These are phyloP conservation scores for Engraulis encrasicolus DNA, from an alignment of 2,113 vertebrate species.

Conservation along the genomic window DNA sequence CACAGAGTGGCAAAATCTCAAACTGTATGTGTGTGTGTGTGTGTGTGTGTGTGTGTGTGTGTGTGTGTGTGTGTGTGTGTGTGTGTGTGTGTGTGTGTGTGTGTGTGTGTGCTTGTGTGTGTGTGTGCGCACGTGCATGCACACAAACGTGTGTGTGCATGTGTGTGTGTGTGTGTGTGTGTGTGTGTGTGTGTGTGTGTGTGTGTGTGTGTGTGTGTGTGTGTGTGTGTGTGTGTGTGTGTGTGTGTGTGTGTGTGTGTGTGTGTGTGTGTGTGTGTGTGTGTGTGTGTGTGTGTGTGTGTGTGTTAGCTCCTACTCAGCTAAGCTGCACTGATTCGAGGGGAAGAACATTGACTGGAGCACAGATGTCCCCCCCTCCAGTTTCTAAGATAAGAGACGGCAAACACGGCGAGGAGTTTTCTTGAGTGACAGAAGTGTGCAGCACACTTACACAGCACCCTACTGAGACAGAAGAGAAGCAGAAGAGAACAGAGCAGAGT, in stretches of 20 bases:
- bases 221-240: not conserved
- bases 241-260: constrained; percentile 29
- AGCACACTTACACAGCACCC: not conserved
- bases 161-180: too few species aligned
- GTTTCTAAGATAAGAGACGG: not conserved
- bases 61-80: too few species aligned
- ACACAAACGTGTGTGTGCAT: too few species aligned
- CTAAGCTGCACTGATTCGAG: not conserved
- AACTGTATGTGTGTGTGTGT: too few species aligned
- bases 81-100: too few species aligned
- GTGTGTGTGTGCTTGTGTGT: too few species aligned
- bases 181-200: too few species aligned
- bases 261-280: not conserved
- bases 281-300: not conserved
- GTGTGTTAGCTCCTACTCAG: not conserved
- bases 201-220: too few species aligned
- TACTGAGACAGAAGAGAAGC: not conserved
- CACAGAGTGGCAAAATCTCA: too few species aligned
- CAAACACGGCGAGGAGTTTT: not conserved
- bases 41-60: too few species aligned
- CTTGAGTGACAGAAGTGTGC: not conserved
- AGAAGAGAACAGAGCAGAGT: too few species aligned
- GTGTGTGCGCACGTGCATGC: too few species aligned
- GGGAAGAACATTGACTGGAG: not conserved
- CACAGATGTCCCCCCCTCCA: not conserved